Evolutionary conservation across 2,113 vertebrate species (phyloP).

Genomic region (Spea multiplicata): DNA sequence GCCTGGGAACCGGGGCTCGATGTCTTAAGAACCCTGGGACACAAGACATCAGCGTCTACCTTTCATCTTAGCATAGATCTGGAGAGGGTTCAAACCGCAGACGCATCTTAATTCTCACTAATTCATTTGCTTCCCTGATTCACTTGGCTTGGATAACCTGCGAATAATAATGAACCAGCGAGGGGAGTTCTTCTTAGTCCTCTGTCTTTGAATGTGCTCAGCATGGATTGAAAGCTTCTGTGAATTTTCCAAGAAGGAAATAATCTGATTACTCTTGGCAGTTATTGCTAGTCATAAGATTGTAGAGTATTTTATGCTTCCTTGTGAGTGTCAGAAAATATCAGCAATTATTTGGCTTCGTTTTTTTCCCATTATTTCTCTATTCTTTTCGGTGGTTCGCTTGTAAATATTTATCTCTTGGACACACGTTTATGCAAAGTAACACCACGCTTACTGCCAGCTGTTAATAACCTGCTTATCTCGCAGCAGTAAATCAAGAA

Average conservation of each 20-base stretch:
- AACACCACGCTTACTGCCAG: not conserved
- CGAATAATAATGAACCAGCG: conserved; percentile 97
- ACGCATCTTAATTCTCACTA: conserved; percentile 99
- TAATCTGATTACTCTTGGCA: conserved; percentile 80
- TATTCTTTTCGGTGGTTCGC: conserved; percentile 32
- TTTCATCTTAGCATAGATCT: conserved; percentile 98
- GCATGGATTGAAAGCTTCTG: conserved; percentile 93
- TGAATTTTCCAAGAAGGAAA: conserved; percentile 85
- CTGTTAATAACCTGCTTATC: conserved; percentile 41
- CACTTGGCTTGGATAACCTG: conserved; percentile 92
- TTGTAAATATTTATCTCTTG: conserved; percentile 11
- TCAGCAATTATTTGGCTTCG: not conserved
- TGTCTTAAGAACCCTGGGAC: conserved; percentile 75
- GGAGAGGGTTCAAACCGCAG: conserved; percentile 93
- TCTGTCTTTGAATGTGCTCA: conserved; percentile 93
- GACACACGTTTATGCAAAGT: conserved; percentile 16
- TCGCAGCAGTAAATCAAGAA: conserved; percentile 28
- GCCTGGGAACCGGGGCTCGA: conserved; percentile 69
- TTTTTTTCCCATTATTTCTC: conserved; percentile 52
- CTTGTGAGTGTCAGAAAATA: conserved; percentile 47
- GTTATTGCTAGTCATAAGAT: conserved; percentile 83
- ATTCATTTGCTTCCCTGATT: conserved; percentile 99
- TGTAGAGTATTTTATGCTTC: conserved; percentile 76
- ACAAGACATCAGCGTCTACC: conserved; percentile 80
- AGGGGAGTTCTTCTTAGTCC: conserved; percentile 80